These are phyloP conservation scores for Octonoba sinensis DNA, from an alignment of 2,888 invertebrate genomes.

Conservation along the genomic window DNA sequence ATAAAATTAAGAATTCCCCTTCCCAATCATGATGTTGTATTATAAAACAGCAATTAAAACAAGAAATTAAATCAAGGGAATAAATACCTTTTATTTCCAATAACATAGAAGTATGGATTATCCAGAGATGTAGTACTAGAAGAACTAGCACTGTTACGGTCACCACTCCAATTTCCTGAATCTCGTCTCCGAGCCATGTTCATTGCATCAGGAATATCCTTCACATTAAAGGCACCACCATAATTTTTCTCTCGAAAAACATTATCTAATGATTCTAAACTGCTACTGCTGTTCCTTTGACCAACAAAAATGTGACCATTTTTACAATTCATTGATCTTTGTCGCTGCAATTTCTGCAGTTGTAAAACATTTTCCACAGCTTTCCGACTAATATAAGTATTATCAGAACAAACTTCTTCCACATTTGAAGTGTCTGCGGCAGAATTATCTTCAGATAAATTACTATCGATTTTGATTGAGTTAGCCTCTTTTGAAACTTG, in stretches of 20 bases:
- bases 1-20: background rate
- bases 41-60: background rate
- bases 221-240: constrained; percentile 18
- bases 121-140: constrained; percentile 92
- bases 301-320: constrained; percentile 36
- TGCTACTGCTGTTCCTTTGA: constrained; percentile 66
- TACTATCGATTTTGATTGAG: background rate
- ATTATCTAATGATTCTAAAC: constrained; percentile 66
- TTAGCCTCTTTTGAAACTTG: background rate
- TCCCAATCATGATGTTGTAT: background rate
- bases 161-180: constrained; percentile 93
- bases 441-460: background rate
- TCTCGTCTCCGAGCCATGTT: constrained; percentile 81
- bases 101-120: constrained; percentile 86
- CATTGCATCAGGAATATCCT: constrained; percentile 80
- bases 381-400: constrained; percentile 79
- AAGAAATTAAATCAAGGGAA: constrained; percentile 3
- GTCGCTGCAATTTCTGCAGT: constrained; percentile 68
- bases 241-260: constrained; percentile 54
- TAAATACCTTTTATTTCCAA: constrained; percentile 78
- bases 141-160: constrained; percentile 92
- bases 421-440: background rate
- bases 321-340: constrained; percentile 63
- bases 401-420: constrained; percentile 22
- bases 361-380: constrained; percentile 82